Evolutionary conservation across 2,113 vertebrate genomes (phyloP), one percentile per base, ranked within the genome.

Genomic region (Sylvietta virens): DNA sequence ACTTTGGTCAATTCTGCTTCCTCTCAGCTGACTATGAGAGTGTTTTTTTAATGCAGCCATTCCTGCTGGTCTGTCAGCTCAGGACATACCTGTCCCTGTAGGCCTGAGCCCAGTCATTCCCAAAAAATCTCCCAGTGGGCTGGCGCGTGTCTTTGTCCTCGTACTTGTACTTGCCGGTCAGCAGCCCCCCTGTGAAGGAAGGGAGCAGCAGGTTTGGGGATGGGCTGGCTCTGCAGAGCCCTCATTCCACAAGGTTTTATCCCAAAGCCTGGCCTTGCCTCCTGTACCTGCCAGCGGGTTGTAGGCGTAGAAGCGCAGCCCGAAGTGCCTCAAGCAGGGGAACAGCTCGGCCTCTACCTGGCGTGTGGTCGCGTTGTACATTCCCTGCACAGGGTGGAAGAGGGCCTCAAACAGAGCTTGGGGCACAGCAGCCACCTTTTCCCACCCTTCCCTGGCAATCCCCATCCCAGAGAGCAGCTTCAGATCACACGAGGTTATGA

Each of bases 351-450:
- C 93, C 94, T 99, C 99, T 79, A 99, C 99, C 92, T 99, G 99
- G 35, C 99, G 97, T 2, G 99, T 99, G n/a, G 98, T 99, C 6
- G 98, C 98, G 4, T 99, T 99, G 97, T 99, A 99, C 99, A 99
- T 99, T 18, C 99, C 99, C 99, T 99, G 98, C 14, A 33, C 4
- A 3, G 61, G 18, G 23, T 1, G 17, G 45, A 24, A 54, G 5
- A 51, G 14, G 31, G 35, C 45, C 48, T 73, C 40, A 53, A 26
- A 72, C 3, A 2, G 92, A 98, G 90, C 97, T 98, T 13, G 86
- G 94, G 81, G 98, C 98, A 77, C 98, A 95, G 54, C 98, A 96
- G 33, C 24, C 1, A 8, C 56, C 42, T 10, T 1, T 26, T 42
- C 50, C 42, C 42, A 21, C 47, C 45, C 28, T 35, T 4, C 40